A percentile compares a stretch with the other conserved stretches of the same genome.
phyloP scores from a whole-genome alignment of 2,113 vertebrate genomes.

The Dryoscopus gambensis region DNA sequence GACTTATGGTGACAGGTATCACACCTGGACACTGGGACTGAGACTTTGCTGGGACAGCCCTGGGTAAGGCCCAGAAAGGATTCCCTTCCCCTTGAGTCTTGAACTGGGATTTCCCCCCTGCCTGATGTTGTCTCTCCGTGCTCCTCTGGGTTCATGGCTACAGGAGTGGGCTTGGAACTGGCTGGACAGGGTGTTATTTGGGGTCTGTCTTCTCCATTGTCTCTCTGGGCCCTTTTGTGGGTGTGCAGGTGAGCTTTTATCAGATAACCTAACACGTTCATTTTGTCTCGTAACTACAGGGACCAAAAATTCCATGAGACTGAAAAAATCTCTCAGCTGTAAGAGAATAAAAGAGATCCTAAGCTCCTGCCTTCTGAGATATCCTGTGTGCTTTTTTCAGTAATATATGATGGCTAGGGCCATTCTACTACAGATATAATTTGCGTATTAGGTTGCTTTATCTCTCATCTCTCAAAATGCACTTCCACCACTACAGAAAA shows the following conservation, averaged over 20 bases:
- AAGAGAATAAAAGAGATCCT: neutral
- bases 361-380: neutral
- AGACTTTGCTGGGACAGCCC: neutral
- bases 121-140: neutral
- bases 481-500: neutral
- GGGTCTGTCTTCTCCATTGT: accelerated
- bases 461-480: neutral
- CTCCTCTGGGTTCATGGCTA: neutral
- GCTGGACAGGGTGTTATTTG: neutral
- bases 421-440: neutral
- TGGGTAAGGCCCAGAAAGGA: accelerated
- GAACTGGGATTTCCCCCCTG: accelerated
- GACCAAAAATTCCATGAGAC: neutral
- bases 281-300: neutral
- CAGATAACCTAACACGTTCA: accelerated
- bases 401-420: neutral
- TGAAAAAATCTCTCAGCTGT: neutral
- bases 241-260: neutral
- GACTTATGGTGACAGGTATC: neutral
- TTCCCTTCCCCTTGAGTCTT: neutral
- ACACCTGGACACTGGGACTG: neutral
- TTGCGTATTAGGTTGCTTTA: neutral
- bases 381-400: neutral
- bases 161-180: neutral
- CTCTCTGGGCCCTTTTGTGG: neutral